Evolutionary conservation across 1,140 invertebrate genomes (phyloP), one percentile per base, ranked within the genome.

Genomic region (Orchesella cincta): DNA sequence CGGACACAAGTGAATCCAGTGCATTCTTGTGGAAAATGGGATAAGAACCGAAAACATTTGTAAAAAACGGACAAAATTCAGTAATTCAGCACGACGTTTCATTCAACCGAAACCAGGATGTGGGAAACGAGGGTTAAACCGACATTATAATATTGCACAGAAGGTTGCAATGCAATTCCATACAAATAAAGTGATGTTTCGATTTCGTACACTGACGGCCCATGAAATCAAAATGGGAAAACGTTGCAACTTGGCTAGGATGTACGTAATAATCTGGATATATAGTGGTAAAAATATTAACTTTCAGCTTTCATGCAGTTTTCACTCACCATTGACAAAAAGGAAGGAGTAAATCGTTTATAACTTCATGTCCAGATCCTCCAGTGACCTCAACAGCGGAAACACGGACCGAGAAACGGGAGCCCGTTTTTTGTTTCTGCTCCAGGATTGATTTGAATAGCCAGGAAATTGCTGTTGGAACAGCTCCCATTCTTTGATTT

Each of bases 381-480:
- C 92, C 92, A 51, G 91, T 91, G n/a, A 96, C 89, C 86, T 96
- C 94, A 1, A 96, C 90, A 72, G 96, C 96, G 54, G 95, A 97
- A 12, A 98, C 94, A 72, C 96, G 89, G 46, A 73, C 94, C 35
- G 95, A 94, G 86, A 95, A 96, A 73, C 94, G 88, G 0, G 95
- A 93, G 0, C 95, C 95, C 52, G 94, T 96, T 85, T 94, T 94
- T 83, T 95, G 93, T 78, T 94, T 91, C 83, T 96, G 93, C 85
- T 98, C 96, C 78, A 94, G 91, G 80, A 98, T 96, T 33, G 94
- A 93, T 35, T 93, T 90, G 86, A 96, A 98, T 39, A 98, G 89
- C 96, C 96, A 98, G 28, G 94, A 90, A 78, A 98, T 96, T 74
- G 95, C 94, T 84, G 93, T 94, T 0, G 96, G 95, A 8, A 95